Percentiles rank a stretch among this genome's conserved stretches.
Conservation (phyloP, 2,113 vertebrate genomes). For the Turdus rufiventris region DNA sequence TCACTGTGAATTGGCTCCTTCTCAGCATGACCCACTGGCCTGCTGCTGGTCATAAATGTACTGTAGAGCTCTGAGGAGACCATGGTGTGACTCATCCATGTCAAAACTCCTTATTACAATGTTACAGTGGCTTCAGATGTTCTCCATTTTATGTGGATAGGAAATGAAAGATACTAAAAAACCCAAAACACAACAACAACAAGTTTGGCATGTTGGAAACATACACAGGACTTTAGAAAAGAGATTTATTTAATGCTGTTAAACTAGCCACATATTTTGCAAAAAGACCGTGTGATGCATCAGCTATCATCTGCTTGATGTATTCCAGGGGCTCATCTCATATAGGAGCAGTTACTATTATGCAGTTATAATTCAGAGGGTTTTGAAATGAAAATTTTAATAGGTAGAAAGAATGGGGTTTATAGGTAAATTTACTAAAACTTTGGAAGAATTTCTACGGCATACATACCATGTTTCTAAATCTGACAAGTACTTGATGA, state of each 20-base stretch:
- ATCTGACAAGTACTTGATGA: background rate
- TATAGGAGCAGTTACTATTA: background rate
- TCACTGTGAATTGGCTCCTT: background rate
- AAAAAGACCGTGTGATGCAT: background rate
- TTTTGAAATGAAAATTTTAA: background rate
- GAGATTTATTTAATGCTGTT: background rate
- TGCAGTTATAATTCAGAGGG: background rate
- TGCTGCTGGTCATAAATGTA: background rate
- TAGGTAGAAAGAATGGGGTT: background rate
- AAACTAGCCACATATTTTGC: background rate
- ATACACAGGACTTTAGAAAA: background rate
- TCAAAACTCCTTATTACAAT: background rate
- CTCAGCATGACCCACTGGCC: background rate
- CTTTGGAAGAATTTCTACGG: background rate
- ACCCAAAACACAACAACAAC: background rate
- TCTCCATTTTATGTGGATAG: background rate
- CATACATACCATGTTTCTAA: background rate
- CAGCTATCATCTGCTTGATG: background rate
- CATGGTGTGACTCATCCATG: background rate
- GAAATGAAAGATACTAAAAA: background rate
- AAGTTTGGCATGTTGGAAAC: background rate
- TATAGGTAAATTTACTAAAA: background rate
- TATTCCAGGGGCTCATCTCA: background rate
- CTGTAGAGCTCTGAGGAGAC: background rate
- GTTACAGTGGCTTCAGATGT: background rate